Evolutionary conservation across 1,140 invertebrate species (phyloP), one percentile per base, ranked within the genome.

Genomic region (Anagrus nilaparvatae): DNA sequence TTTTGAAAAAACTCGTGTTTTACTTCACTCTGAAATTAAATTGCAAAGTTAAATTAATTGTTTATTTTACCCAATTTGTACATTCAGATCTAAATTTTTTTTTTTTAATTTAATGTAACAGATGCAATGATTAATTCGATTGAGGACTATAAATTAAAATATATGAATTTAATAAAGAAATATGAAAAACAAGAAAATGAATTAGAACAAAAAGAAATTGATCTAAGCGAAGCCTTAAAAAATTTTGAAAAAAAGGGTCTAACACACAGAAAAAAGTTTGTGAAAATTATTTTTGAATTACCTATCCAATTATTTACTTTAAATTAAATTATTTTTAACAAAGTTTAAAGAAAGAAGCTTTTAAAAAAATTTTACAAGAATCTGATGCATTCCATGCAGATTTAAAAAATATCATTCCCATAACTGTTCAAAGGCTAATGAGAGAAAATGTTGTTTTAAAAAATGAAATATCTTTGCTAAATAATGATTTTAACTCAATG

Each of bases 341-440:
- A 20, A 67, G 65, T 48, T 43, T 63, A 7, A 63, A 51, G 10
- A 50, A 55, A 23, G 57, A 60, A 38, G 54, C 61, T 27, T 55
- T 58, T 21, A 44, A 40, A 30, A 43, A 33, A 30, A 40, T 65
- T 30, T 46, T 58, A 19, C 24, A 53, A 17, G 19, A 55, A 27
- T 51, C 56, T 20, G 40, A 24, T 35, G 36, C 48, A 7, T 65
- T 59, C 44, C 56, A 63, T 38, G 7, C 33, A 3, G 46, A 63
- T 41, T 42, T 54, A 27, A 41, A 43, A 13, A 25, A 33, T 14
- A 43, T 60, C 27, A 30, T 30, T 14, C 40, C 48, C 7, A 2
- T 30, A 8, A 40, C 54, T 3, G 51, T 55, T 34, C 44, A 54
- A 14, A 48, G 53, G 48, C 40, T 65, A 23, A 44, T 60, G 24